These are phyloP conservation scores for Harpalus rubripes DNA, from an alignment of 2,888 invertebrate species.

Conservation along the genomic window DNA sequence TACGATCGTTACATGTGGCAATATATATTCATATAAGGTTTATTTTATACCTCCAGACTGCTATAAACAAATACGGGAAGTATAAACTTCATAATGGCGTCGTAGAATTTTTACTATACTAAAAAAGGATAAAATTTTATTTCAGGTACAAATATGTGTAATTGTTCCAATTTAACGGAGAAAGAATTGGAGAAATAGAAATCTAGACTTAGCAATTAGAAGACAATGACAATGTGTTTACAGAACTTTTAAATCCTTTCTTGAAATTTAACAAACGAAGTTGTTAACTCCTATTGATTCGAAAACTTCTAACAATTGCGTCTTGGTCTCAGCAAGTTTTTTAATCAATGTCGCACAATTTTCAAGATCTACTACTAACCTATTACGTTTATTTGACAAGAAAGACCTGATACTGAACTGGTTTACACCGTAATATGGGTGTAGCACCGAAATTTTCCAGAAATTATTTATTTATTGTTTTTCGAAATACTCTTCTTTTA, in stretches of 20 bases:
- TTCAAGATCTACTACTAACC: not conserved
- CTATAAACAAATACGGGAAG: slow-evolving; percentile 21
- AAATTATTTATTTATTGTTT: too few relatives aligned
- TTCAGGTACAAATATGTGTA: not conserved
- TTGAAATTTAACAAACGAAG: slow-evolving; percentile 3
- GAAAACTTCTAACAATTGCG: slow-evolving; percentile 45
- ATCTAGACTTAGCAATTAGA: not conserved
- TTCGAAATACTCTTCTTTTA: too few relatives aligned
- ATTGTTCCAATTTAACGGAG: not conserved
- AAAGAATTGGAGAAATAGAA: not conserved
- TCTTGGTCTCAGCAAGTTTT: not conserved
- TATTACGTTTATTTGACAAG: too few relatives aligned
- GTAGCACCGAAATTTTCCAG: too few relatives aligned
- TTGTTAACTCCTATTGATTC: slow-evolving; percentile 42
- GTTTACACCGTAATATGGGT: too few relatives aligned
- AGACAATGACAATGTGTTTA: not conserved
- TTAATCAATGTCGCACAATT: slow-evolving; percentile 16
- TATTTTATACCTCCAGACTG: slow-evolving; percentile 27
- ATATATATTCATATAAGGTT: slow-evolving; percentile 50
- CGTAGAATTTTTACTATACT: slow-evolving; percentile 14
- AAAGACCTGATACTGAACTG: not conserved
- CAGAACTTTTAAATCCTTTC: not conserved
- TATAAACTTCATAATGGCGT: slow-evolving; percentile 22
- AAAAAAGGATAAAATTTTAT: slow-evolving; percentile 21
- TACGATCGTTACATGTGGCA: slow-evolving; percentile 11